Evolutionary conservation across 2,797 vertebrate species (phyloP).

Genomic region (Falco novaeseelandiae): DNA sequence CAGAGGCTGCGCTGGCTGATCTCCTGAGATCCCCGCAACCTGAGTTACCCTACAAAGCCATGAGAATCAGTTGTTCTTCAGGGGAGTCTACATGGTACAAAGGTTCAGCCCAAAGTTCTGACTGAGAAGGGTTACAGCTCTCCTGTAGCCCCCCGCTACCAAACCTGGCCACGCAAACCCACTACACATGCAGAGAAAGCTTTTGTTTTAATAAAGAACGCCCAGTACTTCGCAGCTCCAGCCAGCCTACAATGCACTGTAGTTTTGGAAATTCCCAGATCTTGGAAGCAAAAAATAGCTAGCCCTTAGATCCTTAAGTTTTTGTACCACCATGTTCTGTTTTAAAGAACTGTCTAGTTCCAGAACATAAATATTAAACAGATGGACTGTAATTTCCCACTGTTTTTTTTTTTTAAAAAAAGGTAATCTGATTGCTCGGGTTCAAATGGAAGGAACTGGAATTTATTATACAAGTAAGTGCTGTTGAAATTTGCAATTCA

Average conservation of each 20-base stretch:
- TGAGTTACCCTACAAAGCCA: rapidly evolving
- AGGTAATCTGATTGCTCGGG: background rate
- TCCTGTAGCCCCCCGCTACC: too few species aligned
- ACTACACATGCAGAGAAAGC: background rate
- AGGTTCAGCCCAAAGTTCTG: background rate
- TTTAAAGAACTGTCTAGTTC: background rate
- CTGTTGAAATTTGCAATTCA: background rate
- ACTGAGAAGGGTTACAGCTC: background rate
- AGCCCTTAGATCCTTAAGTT: background rate
- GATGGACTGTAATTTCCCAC: background rate
- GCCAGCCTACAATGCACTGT: background rate
- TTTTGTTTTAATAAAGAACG: background rate
- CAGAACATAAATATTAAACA: background rate
- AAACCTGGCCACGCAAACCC: too few species aligned
- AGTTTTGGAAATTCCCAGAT: background rate
- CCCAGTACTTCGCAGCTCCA: background rate
- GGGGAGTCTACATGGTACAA: background rate
- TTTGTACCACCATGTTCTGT: background rate
- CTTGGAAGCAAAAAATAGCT: background rate
- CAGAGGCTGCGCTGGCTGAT: rapidly evolving
- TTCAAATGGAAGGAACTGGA: background rate
- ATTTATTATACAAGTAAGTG: background rate
- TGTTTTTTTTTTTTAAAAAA: background rate
- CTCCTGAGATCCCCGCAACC: background rate
- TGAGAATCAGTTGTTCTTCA: rapidly evolving